Base-by-base conservation (phyloP, 2,888 invertebrate species). In the Lasioglossum calceatum region DNA sequence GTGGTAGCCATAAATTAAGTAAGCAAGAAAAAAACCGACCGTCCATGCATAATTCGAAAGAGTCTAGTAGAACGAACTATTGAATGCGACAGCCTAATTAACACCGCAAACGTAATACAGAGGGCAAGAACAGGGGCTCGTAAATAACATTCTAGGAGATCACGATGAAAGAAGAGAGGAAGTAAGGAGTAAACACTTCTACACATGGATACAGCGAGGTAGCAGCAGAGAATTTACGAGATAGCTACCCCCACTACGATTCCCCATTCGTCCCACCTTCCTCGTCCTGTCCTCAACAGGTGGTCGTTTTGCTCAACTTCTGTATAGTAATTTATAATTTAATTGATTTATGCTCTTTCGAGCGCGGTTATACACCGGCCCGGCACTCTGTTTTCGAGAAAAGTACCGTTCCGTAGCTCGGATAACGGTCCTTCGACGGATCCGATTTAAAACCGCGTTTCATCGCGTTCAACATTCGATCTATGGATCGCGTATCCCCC, bases 241-340 rank as follows among this genome's bases (percentile, higher is more conserved):
- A 94, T 95, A 94, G 93, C 94, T 91, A 90, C 92, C 93, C 76
- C 93, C 92, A 91, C 92, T 92, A 92, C 92, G 93, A 54, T 54
- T 92, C 47, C 92, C 92, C 91, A 87, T 92, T 93, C 93, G 92
- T 92, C 92, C 92, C 92, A 92, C 91, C 93, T 91, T 90, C 88
- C 92, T 91, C 91, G 85, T 90, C 91, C 90, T 88, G 88, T 90
- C 92, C 91, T 94, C 95, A 95, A 95, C 95, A 95, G 95, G 95
- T 95, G 95, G 95, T 93, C 93, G 95, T 94, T 95, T 94, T 93
- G 92, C 94, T 92, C 92, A 93, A 93, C 93, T 94, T 93, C 93
- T 94, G 93, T 94, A 94, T 94, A 93, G 94, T 93, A 94, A 95
- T 95, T 94, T 94, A 95, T 94, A 94, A 94, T 94, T 94, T 93